These are phyloP conservation scores for Lucinisca nassula DNA, from an alignment of 2,888 invertebrate genomes.

Conservation along the genomic window DNA sequence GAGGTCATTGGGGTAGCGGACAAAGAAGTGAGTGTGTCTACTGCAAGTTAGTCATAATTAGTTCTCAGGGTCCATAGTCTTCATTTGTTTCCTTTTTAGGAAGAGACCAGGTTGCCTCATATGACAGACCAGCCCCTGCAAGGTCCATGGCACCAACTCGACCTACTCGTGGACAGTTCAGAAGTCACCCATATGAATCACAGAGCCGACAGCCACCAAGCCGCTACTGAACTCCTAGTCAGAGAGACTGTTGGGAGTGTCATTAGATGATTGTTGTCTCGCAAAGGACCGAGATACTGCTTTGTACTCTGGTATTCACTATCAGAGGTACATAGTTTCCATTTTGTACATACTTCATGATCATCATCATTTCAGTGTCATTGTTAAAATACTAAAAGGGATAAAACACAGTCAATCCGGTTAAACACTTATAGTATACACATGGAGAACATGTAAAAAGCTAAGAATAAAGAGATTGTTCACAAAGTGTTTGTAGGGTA, in stretches of 20 bases:
- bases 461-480: no score
- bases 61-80: no score
- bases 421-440: no score
- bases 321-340: slow-evolving; percentile 1
- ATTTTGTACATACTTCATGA: slow-evolving; percentile 6
- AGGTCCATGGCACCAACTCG: slow-evolving; percentile 34
- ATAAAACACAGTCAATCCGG: not conserved
- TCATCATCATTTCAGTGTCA: not conserved
- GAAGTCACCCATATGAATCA: slow-evolving; percentile 73
- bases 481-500: no score
- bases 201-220: slow-evolving; percentile 27
- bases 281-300: not conserved
- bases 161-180: slow-evolving; percentile 68
- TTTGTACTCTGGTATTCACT: not conserved
- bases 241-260: not conserved
- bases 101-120: slow-evolving; percentile 13
- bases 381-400: not conserved
- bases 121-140: slow-evolving; percentile 56
- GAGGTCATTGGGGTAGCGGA: no score
- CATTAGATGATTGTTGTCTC: not conserved
- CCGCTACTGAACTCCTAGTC: slow-evolving; percentile 16
- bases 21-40: no score
- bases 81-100: no score
- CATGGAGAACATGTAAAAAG: no score
- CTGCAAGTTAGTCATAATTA: no score